These are phyloP conservation scores for Agrilus mali DNA, from an alignment of 2,888 invertebrate genomes.

Conservation along the genomic window DNA sequence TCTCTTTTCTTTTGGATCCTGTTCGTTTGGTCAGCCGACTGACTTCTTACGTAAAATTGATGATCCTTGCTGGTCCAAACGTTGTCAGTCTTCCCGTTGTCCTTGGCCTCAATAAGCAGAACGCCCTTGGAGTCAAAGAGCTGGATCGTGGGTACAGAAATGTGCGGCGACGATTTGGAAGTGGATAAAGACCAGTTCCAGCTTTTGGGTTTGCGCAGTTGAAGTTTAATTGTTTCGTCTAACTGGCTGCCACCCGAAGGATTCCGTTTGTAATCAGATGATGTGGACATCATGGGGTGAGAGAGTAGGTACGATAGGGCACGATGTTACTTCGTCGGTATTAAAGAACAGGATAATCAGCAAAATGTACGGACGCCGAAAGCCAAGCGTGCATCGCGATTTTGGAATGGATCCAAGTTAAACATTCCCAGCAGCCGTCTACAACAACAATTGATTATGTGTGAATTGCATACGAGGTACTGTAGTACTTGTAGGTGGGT, in stretches of 20 bases:
- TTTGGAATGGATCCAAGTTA: no score
- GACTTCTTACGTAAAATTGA: not conserved
- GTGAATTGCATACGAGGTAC: no score
- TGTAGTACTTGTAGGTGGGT: no score
- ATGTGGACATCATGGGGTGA: conserved; percentile 4
- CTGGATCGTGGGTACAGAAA: conserved; percentile 47
- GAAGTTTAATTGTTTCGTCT: conserved; percentile 45
- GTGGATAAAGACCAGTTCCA: conserved; percentile 54
- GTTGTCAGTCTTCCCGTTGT: conserved; percentile 37
- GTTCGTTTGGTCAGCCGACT: conserved; percentile 1
- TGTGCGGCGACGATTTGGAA: conserved; percentile 46
- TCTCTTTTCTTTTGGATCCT: conserved; percentile 5
- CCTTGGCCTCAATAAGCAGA: conserved; percentile 47
- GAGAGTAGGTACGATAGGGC: no score
- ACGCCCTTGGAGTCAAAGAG: conserved; percentile 50
- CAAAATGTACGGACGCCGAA: no score
- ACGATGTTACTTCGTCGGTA: not conserved
- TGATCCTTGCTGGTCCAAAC: conserved; percentile 25
- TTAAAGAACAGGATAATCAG: no score
- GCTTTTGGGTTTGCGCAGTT: conserved; percentile 46
- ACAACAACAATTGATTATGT: no score
- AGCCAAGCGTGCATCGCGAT: no score
- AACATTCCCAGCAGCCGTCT: no score
- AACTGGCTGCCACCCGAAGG: conserved; percentile 1
- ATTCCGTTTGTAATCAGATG: conserved; percentile 2